Percentiles rank a stretch among this genome's conserved stretches.
Conservation (phyloP, 2,888 invertebrate genomes). For the Eilema sororculum region DNA sequence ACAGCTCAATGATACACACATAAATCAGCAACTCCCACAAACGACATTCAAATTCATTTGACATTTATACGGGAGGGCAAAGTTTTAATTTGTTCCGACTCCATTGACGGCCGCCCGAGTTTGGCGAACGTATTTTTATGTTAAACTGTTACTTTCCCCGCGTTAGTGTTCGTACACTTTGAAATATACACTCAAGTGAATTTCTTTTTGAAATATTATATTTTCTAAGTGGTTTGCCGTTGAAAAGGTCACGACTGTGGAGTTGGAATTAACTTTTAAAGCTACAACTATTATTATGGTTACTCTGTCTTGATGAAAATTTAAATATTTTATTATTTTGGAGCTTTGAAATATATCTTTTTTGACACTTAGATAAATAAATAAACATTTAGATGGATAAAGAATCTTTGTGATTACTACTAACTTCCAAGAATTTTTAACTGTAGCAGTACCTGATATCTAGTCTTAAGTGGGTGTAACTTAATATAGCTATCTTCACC, state of each 20-base stretch:
- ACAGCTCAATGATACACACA: slow-evolving; percentile 46
- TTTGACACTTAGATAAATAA: background rate
- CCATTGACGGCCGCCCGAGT: slow-evolving; percentile 50
- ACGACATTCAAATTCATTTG: slow-evolving; percentile 55
- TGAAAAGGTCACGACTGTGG: slow-evolving; percentile 16
- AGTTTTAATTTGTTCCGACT: slow-evolving; percentile 54
- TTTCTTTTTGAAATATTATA: slow-evolving; percentile 37
- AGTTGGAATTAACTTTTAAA: slow-evolving; percentile 27
- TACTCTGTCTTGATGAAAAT: background rate
- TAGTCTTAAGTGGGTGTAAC: slow-evolving; percentile 24
- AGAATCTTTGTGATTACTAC: slow-evolving; percentile 20
- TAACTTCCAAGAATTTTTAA: slow-evolving; percentile 6
- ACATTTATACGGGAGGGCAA: slow-evolving; percentile 53
- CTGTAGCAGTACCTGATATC: background rate
- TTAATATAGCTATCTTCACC: slow-evolving; percentile 26
- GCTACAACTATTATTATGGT: slow-evolving; percentile 16
- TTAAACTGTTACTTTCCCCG: slow-evolving; percentile 39
- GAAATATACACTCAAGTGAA: slow-evolving; percentile 41
- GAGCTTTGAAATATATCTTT: background rate
- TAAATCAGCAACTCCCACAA: slow-evolving; percentile 46
- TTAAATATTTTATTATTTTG: background rate
- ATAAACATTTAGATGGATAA: background rate
- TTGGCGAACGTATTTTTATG: slow-evolving; percentile 50
- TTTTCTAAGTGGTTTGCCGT: slow-evolving; percentile 29
- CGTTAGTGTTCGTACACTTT: slow-evolving; percentile 21